Conservation (phyloP, 2,888 invertebrate species). For the Frankliniella intonsa region DNA sequence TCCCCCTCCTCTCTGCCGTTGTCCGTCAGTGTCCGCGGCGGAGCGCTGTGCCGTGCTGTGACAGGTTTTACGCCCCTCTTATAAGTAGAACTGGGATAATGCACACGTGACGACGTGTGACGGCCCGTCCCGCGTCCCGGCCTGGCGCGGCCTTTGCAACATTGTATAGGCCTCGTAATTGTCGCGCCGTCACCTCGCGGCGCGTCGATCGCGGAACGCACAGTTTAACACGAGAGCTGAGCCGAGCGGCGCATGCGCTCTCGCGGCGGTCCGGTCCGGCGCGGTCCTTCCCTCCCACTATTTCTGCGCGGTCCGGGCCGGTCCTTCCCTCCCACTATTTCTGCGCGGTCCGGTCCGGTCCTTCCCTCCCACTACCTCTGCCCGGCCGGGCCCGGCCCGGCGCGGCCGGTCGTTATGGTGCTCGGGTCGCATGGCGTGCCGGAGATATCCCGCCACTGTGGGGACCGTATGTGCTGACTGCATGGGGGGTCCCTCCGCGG, state of each 20-base stretch:
- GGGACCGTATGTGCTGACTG: background rate
- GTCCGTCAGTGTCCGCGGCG: background rate
- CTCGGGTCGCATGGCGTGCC: background rate
- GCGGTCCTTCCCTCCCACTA: background rate
- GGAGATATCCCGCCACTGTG: too few relatives aligned
- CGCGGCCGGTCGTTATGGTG: background rate
- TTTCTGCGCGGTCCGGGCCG: too few relatives aligned
- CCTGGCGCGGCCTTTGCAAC: background rate
- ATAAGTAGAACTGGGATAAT: slow-evolving; percentile 27
- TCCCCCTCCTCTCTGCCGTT: too few relatives aligned
- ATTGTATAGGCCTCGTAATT: background rate
- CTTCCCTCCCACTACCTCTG: background rate
- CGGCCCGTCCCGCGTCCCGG: too few relatives aligned
- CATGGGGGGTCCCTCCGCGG: background rate
- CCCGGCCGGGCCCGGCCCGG: background rate
- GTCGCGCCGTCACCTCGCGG: background rate
- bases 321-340: background rate
- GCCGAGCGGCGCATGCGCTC: background rate
- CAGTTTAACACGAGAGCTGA: background rate
- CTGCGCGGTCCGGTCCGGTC: background rate
- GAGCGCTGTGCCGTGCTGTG: background rate
- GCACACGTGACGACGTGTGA: background rate
- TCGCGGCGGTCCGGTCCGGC: background rate
- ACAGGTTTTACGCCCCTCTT: slow-evolving; percentile 5
- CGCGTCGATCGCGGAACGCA: background rate